Conservation (phyloP, 2,888 invertebrate species). For the Piscicola geometra region DNA sequence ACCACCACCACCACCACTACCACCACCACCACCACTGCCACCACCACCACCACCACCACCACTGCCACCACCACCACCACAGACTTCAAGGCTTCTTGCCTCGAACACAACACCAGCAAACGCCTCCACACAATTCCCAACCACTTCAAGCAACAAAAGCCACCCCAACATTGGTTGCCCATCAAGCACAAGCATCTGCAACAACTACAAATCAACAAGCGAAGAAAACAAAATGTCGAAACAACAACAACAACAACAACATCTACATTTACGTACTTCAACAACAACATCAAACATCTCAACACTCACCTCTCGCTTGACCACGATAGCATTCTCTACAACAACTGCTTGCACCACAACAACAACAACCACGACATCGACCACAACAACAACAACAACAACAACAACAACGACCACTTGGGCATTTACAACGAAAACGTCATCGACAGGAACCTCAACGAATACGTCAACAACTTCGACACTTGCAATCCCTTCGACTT, state of each 20-base stretch:
- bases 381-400: not conserved
- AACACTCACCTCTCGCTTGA: not conserved
- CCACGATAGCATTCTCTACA: not conserved
- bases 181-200: too few species aligned
- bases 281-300: not conserved
- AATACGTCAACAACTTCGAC: conserved; percentile 5
- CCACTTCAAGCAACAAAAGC: conserved; percentile 8
- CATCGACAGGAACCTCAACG: conserved; percentile 1
- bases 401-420: not conserved
- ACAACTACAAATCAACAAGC: too few species aligned
- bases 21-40: too few species aligned
- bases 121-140: not conserved
- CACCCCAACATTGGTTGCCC: not conserved
- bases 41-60: too few species aligned
- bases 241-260: too few species aligned
- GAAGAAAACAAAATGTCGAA: too few species aligned
- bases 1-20: too few species aligned
- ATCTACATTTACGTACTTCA: not conserved
- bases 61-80: too few species aligned
- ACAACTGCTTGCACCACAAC: not conserved
- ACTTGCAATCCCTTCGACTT: not conserved
- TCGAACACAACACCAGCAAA: not conserved
- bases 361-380: not conserved
- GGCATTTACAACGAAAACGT: not conserved
- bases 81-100: too few species aligned